These are phyloP conservation scores for Gymnocephalus cernua DNA, from an alignment of 2,113 vertebrate genomes.

Conservation along the genomic window DNA sequence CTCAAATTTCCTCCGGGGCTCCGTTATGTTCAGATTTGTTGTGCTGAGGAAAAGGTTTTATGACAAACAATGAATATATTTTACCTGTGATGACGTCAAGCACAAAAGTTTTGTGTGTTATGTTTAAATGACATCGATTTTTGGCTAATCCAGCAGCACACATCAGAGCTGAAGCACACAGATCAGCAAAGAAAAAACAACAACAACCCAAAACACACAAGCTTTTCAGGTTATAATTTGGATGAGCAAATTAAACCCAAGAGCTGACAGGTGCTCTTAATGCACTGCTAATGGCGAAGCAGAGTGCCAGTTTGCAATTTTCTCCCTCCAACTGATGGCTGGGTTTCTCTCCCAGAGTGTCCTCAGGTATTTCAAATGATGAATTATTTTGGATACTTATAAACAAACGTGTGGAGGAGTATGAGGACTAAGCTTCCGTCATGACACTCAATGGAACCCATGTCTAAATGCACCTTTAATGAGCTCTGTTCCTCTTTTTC, in stretches of 20 bases:
- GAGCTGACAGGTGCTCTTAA: conserved; percentile 70
- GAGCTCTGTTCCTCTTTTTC: conserved; percentile 53
- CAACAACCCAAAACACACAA: neutral
- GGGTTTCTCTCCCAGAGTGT: conserved; percentile 22
- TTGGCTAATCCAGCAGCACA: conserved; percentile 20
- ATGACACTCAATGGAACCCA: conserved; percentile 33
- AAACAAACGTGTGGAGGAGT: conserved; percentile 43
- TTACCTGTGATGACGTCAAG: conserved; percentile 29
- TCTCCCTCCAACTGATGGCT: conserved; percentile 45
- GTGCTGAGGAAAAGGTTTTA: conserved; percentile 33
- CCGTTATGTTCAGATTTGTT: conserved; percentile 29
- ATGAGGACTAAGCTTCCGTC: conserved; percentile 33
- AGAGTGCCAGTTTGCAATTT: conserved; percentile 53
- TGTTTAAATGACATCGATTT: conserved; percentile 9
- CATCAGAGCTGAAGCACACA: neutral
- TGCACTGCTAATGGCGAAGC: conserved; percentile 54
- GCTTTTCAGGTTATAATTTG: conserved; percentile 45
- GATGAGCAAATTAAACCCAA: conserved; percentile 45
- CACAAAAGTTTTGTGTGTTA: neutral
- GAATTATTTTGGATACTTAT: conserved; percentile 12
- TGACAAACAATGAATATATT: conserved; percentile 44
- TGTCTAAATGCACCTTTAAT: conserved; percentile 56
- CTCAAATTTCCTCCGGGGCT: conserved; percentile 45
- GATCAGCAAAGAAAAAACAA: neutral
- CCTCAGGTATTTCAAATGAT: conserved; percentile 38